Base-by-base conservation (phyloP, 1,140 invertebrate genomes). In the Uloborus diversus region DNA sequence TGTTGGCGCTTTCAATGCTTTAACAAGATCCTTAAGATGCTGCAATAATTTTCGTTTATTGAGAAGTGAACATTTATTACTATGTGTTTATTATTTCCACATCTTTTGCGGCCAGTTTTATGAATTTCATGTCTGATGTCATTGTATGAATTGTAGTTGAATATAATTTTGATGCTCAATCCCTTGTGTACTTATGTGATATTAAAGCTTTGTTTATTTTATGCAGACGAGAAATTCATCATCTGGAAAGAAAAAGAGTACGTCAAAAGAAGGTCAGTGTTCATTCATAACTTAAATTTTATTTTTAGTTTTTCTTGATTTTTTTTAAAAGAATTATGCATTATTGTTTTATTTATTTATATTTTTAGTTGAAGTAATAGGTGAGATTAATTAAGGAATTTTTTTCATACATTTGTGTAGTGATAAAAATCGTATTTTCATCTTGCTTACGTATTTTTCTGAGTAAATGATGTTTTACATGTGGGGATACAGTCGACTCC, bases 241-340 rank as follows among this genome's bases (percentile, higher is more conserved):
- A 35, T 57, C 81, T 23, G 61, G 65, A 4, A 81, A 82, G 65
- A 82, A 76, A 49, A 80, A 80, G 68, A 81, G 64, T 25, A 70
- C 81, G n/a, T 80, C 81, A 27, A 76, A 80, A 78, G 81, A 82
- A 78, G 81, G 81, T 82, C 65, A 78, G 70, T 68, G 30, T 59
- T 20, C 37, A 47, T 51, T 32, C 56, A 20, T 33, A n/a, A n/a
- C n/a, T n/a, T n/a, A 25, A 25, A 7, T 42, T 7, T 47, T 66
- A 47, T 57, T 57, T 57, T 25, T 57, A n/a, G 14, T 25, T 1
- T 57, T 1, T n/a, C 14, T 57, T n/a, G 23, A 25, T n/a, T 17
- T n/a, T 47, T 47, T 9, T 47, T 9, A 47, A 47, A 47, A 47
- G 9, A 9, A 47, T 9, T 47, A 47, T 17, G 37, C 17, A 51